These are phyloP conservation scores for Caenorhabditis sp. DNA, from an alignment of 2,888 invertebrate species.

Conservation along the genomic window DNA sequence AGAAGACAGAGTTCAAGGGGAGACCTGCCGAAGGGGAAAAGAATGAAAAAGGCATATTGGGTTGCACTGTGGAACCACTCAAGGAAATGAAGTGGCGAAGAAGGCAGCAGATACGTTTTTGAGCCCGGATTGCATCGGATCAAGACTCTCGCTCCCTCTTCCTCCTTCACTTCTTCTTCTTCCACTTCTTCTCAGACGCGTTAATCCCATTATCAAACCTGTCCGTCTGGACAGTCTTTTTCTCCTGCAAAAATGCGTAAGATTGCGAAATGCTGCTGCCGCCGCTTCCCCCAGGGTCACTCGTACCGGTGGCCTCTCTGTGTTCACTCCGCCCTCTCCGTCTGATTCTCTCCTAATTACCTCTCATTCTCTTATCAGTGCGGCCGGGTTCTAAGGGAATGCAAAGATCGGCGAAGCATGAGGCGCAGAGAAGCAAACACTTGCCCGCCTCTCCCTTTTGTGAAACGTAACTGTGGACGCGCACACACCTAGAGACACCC, in stretches of 20 bases:
- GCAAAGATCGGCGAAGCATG: slow-evolving; percentile 10
- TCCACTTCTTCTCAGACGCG: neutral
- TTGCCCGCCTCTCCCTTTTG: no score
- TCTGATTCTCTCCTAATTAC: slow-evolving; percentile 16
- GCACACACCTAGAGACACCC: neutral
- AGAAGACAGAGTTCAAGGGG: neutral
- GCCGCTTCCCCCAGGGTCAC: slow-evolving; percentile 12
- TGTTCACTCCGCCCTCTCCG: neutral
- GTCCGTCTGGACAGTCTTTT: neutral
- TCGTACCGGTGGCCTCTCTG: neutral
- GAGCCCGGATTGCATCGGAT: no score
- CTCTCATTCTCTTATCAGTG: slow-evolving; percentile 5
- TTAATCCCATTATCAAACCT: slow-evolving; percentile 6
- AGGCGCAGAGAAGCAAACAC: neutral
- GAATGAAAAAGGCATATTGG: neutral
- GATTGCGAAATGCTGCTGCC: slow-evolving; percentile 11
- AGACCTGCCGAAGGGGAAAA: neutral
- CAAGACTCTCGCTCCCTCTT: neutral
- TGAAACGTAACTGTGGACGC: no score
- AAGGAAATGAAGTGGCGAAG: no score
- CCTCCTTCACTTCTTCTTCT: neutral
- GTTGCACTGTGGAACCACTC: no score
- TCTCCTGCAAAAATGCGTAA: slow-evolving; percentile 17
- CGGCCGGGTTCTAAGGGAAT: neutral
- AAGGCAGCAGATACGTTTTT: no score